Evolutionary conservation across 2,797 vertebrate species (phyloP).

Genomic region (Hemibagrus guttatus): DNA sequence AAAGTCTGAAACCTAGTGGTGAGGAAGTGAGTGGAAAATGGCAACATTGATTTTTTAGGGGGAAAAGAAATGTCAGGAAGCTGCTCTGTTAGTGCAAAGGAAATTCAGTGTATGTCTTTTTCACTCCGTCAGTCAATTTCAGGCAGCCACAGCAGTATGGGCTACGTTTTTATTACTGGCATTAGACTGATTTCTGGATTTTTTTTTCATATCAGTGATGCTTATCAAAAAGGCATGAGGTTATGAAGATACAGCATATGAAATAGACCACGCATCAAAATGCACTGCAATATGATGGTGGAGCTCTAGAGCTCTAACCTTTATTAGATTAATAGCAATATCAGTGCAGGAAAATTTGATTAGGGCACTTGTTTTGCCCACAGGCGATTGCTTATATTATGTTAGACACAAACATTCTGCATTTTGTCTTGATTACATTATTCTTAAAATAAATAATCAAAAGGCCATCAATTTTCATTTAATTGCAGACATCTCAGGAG

Average conservation of each 20-base stretch:
- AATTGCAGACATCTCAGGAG: conserved; percentile 19
- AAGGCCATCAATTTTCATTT: conserved; percentile 36
- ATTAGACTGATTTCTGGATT: conserved; percentile 38
- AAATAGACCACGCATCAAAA: conserved; percentile 33
- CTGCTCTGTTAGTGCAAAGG: conserved; percentile 50
- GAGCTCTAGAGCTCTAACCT: conserved; percentile 25
- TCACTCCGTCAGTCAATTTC: conserved; percentile 51
- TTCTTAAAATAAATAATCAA: conserved; percentile 43
- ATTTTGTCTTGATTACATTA: conserved; percentile 36
- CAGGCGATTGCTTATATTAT: conserved; percentile 37
- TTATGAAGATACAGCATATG: conserved; percentile 27
- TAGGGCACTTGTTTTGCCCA: conserved; percentile 36
- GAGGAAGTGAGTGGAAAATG: conserved; percentile 55
- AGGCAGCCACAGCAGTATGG: conserved; percentile 31
- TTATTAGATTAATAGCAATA: conserved; percentile 50
- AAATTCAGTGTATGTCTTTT: conserved; percentile 54
- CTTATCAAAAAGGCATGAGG: conserved; percentile 44
- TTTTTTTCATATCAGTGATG: conserved; percentile 38
- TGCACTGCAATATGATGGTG: conserved; percentile 29
- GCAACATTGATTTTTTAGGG: conserved; percentile 53
- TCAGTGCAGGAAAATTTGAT: conserved; percentile 40
- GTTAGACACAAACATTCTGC: conserved; percentile 27
- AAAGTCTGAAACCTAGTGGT: conserved; percentile 46
- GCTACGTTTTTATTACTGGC: conserved; percentile 53
- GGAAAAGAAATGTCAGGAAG: conserved; percentile 58